A percentile compares a stretch with the other conserved stretches of the same genome.
These are phyloP conservation scores for Ochotona princeps DNA, from an alignment of 2,113 vertebrate genomes.

Conservation along the genomic window DNA sequence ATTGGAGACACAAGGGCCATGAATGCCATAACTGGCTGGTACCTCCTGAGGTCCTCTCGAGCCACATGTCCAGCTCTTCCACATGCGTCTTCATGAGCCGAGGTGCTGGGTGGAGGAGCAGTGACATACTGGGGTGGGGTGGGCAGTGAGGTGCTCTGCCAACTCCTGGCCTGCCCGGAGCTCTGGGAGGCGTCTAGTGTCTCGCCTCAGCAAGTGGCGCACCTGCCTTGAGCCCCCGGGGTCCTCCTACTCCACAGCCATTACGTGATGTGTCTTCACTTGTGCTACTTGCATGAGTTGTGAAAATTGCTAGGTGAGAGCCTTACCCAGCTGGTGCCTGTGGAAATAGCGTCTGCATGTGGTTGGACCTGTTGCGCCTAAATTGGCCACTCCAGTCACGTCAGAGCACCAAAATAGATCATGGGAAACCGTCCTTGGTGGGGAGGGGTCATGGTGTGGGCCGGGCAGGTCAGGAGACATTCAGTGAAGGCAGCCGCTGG, in stretches of 20 bases:
- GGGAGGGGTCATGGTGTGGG: conserved; percentile 55
- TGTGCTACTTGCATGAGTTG: not conserved
- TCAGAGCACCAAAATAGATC: conserved; percentile 76
- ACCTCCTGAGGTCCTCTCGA: not conserved
- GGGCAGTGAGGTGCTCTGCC: not conserved
- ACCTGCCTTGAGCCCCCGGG: not conserved
- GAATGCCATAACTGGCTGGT: not conserved
- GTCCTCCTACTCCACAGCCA: not conserved
- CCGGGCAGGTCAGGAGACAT: not conserved
- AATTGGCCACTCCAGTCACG: conserved; percentile 15
- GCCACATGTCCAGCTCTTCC: not conserved
- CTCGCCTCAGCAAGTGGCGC: not conserved
- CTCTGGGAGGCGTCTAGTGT: not conserved
- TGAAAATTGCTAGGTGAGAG: conserved; percentile 66
- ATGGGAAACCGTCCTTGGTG: conserved; percentile 61
- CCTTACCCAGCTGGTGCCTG: conserved; percentile 44
- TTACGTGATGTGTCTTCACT: not conserved
- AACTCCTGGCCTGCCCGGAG: not conserved
- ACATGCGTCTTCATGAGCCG: not conserved
- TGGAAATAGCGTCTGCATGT: conserved; percentile 57
- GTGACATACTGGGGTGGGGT: no score
- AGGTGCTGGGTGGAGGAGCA: no score
- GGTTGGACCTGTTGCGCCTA: conserved; percentile 77
- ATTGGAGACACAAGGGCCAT: conserved; percentile 1
- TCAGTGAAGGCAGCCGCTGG: not conserved